Evolutionary conservation across 2,888 invertebrate species (phyloP), one percentile per base, ranked within the genome.

Genomic region (Drosophila borborema): DNA sequence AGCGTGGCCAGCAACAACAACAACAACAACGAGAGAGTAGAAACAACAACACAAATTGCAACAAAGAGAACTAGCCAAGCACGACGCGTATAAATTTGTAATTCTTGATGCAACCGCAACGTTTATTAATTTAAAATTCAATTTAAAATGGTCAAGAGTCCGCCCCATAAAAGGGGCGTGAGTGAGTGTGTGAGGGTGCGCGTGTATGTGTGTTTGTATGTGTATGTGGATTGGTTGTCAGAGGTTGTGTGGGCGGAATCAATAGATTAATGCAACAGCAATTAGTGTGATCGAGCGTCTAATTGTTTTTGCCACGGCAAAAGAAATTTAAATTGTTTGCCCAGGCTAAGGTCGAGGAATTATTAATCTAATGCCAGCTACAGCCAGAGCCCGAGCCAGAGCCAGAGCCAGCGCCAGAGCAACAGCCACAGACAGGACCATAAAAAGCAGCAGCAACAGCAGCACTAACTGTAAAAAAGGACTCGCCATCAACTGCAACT

Each of bases 91-190:
- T 90, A 90, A 91, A 91, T 91, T 91, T 91, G 91, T 91, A 83
- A 91, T 90, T 84, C 87, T 77, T 85, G 89, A 84, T 81, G 87
- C 77, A 83, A 75, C 91, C 90, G 74, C 85, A 87, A 82, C 89
- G 81, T 89, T 91, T 91, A 90, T 90, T 91, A 91, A 91, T 90
- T 90, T 91, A 89, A 90, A 90, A 90, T 91, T 90, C 91, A 90
- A 91, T 91, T 90, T 91, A 75, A 85, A 82, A 85, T 90, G 86
- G 83, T 82, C 89, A 86, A 76, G 84, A 62, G 64, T 51, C 12
- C 38, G 54, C 48, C 43, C 54, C 67, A 64, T 68, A 12, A 20
- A 28, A 41, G 3, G 71, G 41, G 46, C 67, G 70, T 58, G 43
- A 49, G 34, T 36, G 36, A 41, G 31, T 40, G 45, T 40, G 53